phyloP scores from a whole-genome alignment of 2,113 vertebrate genomes.

The Lutjanus erythropterus region DNA sequence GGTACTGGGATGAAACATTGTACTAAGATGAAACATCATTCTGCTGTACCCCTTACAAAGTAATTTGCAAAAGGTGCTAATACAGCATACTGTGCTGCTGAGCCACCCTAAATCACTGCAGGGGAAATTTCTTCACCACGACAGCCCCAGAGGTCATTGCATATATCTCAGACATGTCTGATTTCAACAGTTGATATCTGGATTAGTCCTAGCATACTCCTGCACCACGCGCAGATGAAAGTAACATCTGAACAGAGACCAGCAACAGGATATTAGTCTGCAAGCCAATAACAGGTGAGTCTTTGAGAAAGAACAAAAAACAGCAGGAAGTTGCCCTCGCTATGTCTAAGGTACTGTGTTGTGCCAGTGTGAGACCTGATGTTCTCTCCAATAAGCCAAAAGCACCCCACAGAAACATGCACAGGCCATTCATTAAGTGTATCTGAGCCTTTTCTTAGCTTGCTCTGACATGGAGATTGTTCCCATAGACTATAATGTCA shows the following conservation, averaged over 20 bases:
- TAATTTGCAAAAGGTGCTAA: too few relatives aligned
- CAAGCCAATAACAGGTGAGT: slow-evolving; percentile 12
- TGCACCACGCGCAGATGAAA: not conserved
- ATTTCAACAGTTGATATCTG: slow-evolving; percentile 19
- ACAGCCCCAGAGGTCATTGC: not conserved
- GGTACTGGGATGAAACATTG: too few relatives aligned
- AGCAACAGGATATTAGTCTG: slow-evolving; percentile 43
- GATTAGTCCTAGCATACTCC: not conserved
- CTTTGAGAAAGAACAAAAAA: slow-evolving; percentile 1
- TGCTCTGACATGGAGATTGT: not conserved
- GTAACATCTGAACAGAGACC: slow-evolving; percentile 9
- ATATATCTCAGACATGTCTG: not conserved
- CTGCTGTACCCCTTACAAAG: too few relatives aligned
- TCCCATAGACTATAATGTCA: not conserved
- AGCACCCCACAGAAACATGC: not conserved
- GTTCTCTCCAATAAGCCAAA: not conserved
- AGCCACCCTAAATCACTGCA: too few relatives aligned
- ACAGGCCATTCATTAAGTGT: not conserved
- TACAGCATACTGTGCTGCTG: too few relatives aligned
- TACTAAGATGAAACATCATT: too few relatives aligned
- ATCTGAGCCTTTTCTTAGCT: not conserved
- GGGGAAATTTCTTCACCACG: too few relatives aligned
- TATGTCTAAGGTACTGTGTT: not conserved
- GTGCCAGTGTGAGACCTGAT: not conserved
- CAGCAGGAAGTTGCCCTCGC: not conserved